These are phyloP conservation scores for Nephotettix cincticeps DNA, from an alignment of 1,140 invertebrate species.

Conservation along the genomic window DNA sequence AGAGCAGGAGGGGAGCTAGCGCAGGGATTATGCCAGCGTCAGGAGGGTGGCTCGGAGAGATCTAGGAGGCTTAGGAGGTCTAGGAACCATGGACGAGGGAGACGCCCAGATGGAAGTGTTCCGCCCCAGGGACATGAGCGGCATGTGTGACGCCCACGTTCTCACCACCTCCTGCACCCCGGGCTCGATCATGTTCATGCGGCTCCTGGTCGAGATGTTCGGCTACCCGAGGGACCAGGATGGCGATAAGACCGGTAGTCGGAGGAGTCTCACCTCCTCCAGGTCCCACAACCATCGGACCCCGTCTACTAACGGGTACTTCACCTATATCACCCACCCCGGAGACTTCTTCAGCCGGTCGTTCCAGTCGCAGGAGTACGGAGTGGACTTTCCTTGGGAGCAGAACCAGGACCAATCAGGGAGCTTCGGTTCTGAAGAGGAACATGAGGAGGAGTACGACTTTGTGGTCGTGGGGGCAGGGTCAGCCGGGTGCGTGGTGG, in stretches of 20 bases:
- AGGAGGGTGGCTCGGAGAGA: no score
- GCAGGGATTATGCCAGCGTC: no score
- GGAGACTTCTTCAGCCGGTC: not conserved
- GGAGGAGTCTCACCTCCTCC: not conserved
- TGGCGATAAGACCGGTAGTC: not conserved
- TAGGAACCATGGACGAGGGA: not conserved
- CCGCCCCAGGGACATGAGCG: slow-evolving; percentile 54
- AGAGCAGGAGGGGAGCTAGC: no score
- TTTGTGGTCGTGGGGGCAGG: slow-evolving; percentile 58
- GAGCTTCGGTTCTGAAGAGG: not conserved
- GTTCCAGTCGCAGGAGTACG: not conserved
- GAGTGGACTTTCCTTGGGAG: slow-evolving; percentile 1
- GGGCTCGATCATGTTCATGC: slow-evolving; percentile 55
- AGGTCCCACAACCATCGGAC: not conserved
- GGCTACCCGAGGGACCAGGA: slow-evolving; percentile 51
- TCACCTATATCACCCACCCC: no score
- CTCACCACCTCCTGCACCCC: slow-evolving; percentile 57
- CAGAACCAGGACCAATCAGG: not conserved
- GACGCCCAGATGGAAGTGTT: slow-evolving; percentile 10
- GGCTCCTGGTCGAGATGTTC: slow-evolving; percentile 56
- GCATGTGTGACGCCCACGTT: slow-evolving; percentile 51
- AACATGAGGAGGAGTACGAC: slow-evolving; percentile 47
- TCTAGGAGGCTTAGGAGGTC: no score
- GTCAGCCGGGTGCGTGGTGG: slow-evolving; percentile 39
- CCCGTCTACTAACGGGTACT: not conserved